phyloP scores from a whole-genome alignment of 2,797 vertebrate genomes.

The Natrix natrix region DNA sequence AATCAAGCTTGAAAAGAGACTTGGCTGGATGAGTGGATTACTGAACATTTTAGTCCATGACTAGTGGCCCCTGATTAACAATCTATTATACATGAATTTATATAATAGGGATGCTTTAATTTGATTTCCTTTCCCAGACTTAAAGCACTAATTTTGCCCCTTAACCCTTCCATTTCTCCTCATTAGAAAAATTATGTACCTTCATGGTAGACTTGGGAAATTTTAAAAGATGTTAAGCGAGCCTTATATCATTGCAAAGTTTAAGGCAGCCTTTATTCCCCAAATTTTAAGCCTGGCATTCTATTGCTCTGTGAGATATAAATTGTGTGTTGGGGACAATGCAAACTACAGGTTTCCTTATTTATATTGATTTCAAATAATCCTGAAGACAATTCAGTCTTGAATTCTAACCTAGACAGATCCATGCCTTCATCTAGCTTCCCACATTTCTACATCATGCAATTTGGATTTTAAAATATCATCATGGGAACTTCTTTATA shows the following conservation, averaged over 20 bases:
- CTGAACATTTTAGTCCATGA: background rate
- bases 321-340: background rate
- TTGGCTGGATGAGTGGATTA: background rate
- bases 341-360: background rate
- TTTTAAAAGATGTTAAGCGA: background rate
- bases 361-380: background rate
- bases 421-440: background rate
- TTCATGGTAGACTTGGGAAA: background rate
- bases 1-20: background rate
- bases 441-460: constrained; percentile 23
- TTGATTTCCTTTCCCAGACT: background rate
- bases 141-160: background rate
- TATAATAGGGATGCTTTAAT: background rate
- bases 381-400: background rate
- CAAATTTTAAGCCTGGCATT: background rate
- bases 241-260: background rate
- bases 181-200: background rate
- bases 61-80: background rate
- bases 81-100: background rate
- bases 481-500: constrained; percentile 14
- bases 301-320: background rate
- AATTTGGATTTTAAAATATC: constrained; percentile 9
- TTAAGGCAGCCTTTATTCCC: background rate
- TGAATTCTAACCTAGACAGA: background rate
- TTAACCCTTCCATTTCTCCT: background rate